A percentile compares a stretch with the other conserved stretches of the same genome.
Conservation (phyloP, 2,113 vertebrate genomes). For the Peromyscus leucopus region DNA sequence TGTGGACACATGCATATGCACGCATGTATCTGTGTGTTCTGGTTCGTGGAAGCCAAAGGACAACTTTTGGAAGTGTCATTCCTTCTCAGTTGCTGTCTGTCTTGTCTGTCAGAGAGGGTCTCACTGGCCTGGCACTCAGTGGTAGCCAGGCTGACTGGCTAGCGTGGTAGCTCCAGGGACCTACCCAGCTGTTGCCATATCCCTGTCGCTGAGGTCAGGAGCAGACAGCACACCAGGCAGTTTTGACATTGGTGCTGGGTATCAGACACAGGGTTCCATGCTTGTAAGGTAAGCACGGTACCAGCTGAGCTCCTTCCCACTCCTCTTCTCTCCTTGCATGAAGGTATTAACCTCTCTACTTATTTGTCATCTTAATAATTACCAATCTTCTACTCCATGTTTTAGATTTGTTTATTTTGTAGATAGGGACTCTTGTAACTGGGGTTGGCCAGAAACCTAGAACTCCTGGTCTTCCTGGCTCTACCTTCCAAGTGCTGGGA, state of each 20-base stretch:
- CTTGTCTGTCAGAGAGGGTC: neutral
- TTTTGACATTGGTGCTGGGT: neutral
- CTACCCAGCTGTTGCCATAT: neutral
- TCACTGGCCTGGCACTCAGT: neutral
- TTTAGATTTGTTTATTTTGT: slow-evolving; percentile 3
- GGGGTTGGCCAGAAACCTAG: neutral
- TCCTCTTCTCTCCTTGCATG: neutral
- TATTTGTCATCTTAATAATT: slow-evolving; percentile 47
- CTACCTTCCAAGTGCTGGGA: neutral
- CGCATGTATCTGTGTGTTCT: neutral
- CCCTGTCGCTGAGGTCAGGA: neutral
- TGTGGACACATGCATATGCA: neutral
- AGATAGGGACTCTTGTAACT: neutral
- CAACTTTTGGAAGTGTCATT: neutral
- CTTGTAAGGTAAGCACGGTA: neutral
- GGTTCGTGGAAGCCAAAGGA: neutral
- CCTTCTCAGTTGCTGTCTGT: neutral
- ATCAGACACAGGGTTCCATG: neutral
- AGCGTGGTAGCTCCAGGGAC: neutral
- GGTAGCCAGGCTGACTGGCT: neutral
- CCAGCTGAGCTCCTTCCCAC: neutral
- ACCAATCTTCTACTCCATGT: neutral
- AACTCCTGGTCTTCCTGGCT: neutral
- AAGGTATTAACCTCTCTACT: slow-evolving; percentile 9
- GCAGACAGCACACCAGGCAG: neutral